phyloP scores from a whole-genome alignment of 2,888 invertebrate species.

The Choristoneura rosaceana region DNA sequence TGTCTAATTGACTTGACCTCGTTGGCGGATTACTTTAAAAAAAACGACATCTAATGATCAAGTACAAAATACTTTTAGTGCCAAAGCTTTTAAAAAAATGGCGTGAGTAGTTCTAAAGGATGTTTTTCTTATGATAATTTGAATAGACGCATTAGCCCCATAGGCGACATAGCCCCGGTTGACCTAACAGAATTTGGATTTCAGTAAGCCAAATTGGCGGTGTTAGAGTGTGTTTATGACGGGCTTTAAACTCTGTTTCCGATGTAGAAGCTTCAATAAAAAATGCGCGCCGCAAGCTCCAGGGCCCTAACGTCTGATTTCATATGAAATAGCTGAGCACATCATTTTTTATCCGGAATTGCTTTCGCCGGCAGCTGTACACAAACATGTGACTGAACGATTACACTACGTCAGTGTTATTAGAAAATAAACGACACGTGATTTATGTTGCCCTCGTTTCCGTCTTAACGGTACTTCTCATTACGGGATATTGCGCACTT shows the following conservation, averaged over 20 bases:
- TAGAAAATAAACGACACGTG: constrained; percentile 12
- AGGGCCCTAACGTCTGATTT: constrained; percentile 41
- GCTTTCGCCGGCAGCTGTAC: constrained; percentile 1
- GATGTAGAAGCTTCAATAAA: constrained; percentile 21
- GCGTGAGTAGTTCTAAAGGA: no score
- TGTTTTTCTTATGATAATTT: no score
- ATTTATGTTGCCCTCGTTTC: not conserved
- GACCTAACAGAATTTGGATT: constrained; percentile 22
- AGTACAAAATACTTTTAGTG: no score
- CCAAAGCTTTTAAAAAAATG: no score
- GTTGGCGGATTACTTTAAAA: no score
- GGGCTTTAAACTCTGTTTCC: constrained; percentile 14
- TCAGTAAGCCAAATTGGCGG: constrained; percentile 1
- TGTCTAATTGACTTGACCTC: no score
- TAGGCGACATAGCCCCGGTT: no score
- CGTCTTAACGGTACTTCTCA: constrained; percentile 3
- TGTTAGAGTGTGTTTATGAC: constrained; percentile 7
- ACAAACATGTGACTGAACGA: constrained; percentile 11
- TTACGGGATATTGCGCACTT: not conserved
- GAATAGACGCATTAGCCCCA: no score
- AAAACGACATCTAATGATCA: no score
- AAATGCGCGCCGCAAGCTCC: not conserved
- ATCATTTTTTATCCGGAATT: constrained; percentile 36
- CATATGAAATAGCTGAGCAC: constrained; percentile 35
- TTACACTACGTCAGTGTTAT: constrained; percentile 18